A percentile compares a stretch with the other conserved stretches of the same genome.
Evolutionary conservation across 2,113 vertebrate species (phyloP).

Genomic region (Peucedramus taeniatus): DNA sequence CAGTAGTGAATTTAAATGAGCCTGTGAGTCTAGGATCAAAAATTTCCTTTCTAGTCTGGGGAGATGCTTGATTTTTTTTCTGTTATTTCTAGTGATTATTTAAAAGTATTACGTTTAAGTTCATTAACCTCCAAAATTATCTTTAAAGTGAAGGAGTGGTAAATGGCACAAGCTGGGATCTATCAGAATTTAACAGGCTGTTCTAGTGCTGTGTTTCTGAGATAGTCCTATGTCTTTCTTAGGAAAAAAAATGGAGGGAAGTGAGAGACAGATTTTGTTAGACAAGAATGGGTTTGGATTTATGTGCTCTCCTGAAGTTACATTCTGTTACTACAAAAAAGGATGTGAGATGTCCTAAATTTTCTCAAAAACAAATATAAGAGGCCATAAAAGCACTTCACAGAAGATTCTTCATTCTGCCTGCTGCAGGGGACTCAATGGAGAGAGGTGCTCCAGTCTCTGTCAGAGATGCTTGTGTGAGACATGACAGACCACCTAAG

Average conservation of each 20-base stretch:
- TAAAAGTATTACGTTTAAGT: conserved; percentile 55
- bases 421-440: background rate
- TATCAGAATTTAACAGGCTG: background rate
- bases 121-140: conserved; percentile 67
- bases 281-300: background rate
- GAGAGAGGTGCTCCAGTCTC: conserved; percentile 5
- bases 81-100: conserved; percentile 64
- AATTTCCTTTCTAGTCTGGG: conserved; percentile 16
- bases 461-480: background rate
- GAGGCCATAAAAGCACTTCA: conserved; percentile 44
- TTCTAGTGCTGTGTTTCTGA: background rate
- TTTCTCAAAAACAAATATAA: conserved; percentile 50
- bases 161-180: background rate
- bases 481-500: background rate
- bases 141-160: conserved; percentile 33
- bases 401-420: conserved; percentile 24
- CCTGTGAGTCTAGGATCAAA: conserved; percentile 47
- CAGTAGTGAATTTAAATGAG: conserved; percentile 62
- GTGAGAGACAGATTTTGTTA: background rate
- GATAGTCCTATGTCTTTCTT: background rate
- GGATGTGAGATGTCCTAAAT: background rate
- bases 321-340: conserved; percentile 15
- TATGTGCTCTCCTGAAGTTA: conserved; percentile 22
- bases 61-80: conserved; percentile 40
- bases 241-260: background rate